A percentile compares a stretch with the other conserved stretches of the same genome.
Conservation (phyloP, 2,888 invertebrate species). For the Brenthis ino region DNA sequence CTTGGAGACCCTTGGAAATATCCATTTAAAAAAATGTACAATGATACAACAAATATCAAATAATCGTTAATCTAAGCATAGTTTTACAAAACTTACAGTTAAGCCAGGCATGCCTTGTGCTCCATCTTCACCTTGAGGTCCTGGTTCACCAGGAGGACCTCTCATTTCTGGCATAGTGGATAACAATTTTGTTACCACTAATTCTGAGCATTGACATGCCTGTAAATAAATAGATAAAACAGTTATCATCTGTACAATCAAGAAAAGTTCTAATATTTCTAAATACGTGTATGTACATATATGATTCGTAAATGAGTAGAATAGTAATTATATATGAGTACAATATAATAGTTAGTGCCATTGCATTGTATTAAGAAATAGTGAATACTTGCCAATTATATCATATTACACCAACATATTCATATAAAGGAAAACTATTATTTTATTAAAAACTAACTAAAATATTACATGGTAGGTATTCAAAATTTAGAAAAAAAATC, state of each 20-base stretch:
- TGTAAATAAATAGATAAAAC: slow-evolving; percentile 37
- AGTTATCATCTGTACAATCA: no score
- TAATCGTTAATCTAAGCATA: no score
- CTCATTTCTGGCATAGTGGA: slow-evolving; percentile 61
- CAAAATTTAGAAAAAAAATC: no score
- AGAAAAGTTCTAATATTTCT: neutral
- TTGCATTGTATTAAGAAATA: no score
- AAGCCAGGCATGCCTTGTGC: slow-evolving; percentile 49
- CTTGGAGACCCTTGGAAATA: slow-evolving; percentile 66
- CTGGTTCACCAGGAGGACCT: slow-evolving; percentile 82
- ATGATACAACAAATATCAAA: neutral
- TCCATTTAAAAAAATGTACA: neutral
- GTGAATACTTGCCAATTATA: no score
- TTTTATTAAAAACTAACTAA: no score
- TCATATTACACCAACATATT: no score
- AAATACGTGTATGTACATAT: neutral
- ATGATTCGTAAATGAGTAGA: neutral
- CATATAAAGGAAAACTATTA: no score
- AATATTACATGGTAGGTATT: no score
- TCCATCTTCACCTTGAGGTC: slow-evolving; percentile 65
- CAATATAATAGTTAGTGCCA: no score
- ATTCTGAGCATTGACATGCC: slow-evolving; percentile 62
- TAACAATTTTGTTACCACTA: slow-evolving; percentile 54
- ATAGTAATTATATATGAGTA: neutral
- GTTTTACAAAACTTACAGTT: slow-evolving; percentile 45